Evolutionary conservation across 2,113 vertebrate species (phyloP), one percentile per base, ranked within the genome.

Genomic region (Corvus cornix): DNA sequence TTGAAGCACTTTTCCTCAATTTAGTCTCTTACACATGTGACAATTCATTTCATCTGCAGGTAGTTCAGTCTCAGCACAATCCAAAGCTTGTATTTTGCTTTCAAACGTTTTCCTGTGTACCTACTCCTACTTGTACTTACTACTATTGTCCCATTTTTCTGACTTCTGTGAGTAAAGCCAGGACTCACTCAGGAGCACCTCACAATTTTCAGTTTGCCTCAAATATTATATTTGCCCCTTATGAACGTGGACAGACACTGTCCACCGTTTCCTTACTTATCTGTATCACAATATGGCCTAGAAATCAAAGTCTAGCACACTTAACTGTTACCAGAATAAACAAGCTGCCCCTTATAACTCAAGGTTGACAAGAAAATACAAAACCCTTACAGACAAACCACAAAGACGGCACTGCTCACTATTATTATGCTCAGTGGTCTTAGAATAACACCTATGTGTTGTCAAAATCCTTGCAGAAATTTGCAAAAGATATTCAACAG

Each of bases 371-470:
- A 91, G 59, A 27, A 96, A 89, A 75, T n/a, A 55, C 10, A 64
- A 82, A 93, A 72, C 9, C 7, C 10, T 27, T 56, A 46, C 19
- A 60, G 56, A 59, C 11, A 60, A 82, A 60, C 6, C 30, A 84
- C 27, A 53, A 82, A 64, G 56, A 46, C 13, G 72, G 27, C 52
- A 67, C 49, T 52, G 52, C 18, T 89, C 31, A 52, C 22, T 66
- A 63, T 37, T 58, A 46, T 16, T 68, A 55, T 13, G 16, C 33
- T 52, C 69, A 72, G 22, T 1, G 9, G 18, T 46, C 72, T 66
- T 17, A 27, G 31, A 88, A 48, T 17, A 83, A 33, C 49, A 27
- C 4, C 14, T 48, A 4, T 0, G 0, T 0, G 1, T 30, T 51
- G 48, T 44, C 23, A 74, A 63, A 66, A 67, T 53, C 44, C 21